Conservation (phyloP, 2,888 invertebrate species). For the Xestoiulus laeticollis region DNA sequence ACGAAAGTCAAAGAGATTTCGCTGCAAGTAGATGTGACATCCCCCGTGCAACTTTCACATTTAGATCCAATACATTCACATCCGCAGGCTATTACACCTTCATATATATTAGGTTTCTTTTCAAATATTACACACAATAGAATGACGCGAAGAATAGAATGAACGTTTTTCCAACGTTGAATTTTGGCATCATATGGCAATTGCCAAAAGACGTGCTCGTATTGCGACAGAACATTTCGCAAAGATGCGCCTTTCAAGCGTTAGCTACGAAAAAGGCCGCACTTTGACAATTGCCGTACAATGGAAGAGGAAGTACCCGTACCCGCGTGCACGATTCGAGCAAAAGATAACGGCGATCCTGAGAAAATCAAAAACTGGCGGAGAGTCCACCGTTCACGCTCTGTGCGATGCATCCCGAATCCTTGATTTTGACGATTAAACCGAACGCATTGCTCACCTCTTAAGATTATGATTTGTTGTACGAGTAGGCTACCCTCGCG, state of each 20-base stretch:
- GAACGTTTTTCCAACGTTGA: background rate
- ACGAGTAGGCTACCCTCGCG: background rate
- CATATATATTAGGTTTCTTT: constrained; percentile 4
- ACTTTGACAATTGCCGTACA: background rate
- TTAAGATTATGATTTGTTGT: background rate
- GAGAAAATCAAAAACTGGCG: background rate
- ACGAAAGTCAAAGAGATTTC: constrained; percentile 2
- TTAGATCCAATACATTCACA: background rate
- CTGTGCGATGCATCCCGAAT: background rate
- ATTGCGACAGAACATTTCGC: too few relatives aligned
- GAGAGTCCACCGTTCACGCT: background rate
- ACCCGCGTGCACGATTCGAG: background rate
- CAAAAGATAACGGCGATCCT: background rate
- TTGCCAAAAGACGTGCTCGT: too few relatives aligned
- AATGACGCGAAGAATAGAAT: background rate
- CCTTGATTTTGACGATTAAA: background rate
- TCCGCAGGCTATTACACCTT: background rate
- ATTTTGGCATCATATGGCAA: background rate
- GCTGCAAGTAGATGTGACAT: background rate
- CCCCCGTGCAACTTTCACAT: background rate
- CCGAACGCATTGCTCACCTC: background rate
- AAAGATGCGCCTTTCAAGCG: too few relatives aligned
- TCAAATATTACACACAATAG: background rate
- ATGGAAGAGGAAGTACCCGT: background rate
- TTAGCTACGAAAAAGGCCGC: too few relatives aligned